phyloP scores from a whole-genome alignment of 2,888 invertebrate genomes.

The Phaonia tiefii region DNA sequence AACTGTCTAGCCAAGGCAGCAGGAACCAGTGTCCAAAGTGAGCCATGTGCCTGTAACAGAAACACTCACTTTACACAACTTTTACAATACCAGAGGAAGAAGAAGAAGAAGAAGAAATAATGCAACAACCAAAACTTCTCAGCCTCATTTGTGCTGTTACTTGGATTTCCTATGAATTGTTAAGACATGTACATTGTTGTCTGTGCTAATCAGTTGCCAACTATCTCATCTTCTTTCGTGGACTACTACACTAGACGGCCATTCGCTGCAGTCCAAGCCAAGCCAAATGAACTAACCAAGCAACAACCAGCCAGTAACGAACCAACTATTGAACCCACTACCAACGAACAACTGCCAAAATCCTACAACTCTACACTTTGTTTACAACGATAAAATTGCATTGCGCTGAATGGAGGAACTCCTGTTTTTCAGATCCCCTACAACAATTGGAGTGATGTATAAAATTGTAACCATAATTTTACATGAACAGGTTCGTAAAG shows the following conservation, averaged over 20 bases:
- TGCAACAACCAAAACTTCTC: constrained; percentile 37
- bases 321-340: constrained; percentile 50
- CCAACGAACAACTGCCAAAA: constrained; percentile 58
- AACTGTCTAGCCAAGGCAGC: constrained; percentile 52
- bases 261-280: constrained; percentile 24
- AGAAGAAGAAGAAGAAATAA: not conserved
- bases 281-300: not conserved
- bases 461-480: too few species aligned
- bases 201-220: constrained; percentile 78
- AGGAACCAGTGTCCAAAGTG: constrained; percentile 5
- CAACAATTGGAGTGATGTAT: too few species aligned
- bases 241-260: constrained; percentile 70
- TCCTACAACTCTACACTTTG: constrained; percentile 53
- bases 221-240: constrained; percentile 77
- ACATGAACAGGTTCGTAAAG: too few species aligned
- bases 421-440: too few species aligned
- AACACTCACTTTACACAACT: constrained; percentile 56
- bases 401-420: constrained; percentile 1
- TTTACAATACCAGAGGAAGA: constrained; percentile 40
- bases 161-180: constrained; percentile 59
- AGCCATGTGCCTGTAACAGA: constrained; percentile 63
- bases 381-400: constrained; percentile 56
- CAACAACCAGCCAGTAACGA: not conserved
- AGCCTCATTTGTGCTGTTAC: constrained; percentile 47
- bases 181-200: constrained; percentile 68